These are phyloP conservation scores for human (Homo sapiens) DNA, from an alignment of 2,113 vertebrate species.

Conservation along the genomic window GRCh38 chr15:101789001-101789500, in stretches of 20 bases:
- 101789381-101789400: constrained; percentile 46
- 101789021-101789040: constrained; percentile 82
- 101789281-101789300: background rate
- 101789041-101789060: constrained; percentile 80
- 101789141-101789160: constrained; percentile 69
- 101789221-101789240: background rate
- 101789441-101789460: constrained; percentile 48
- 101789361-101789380: background rate
- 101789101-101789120: constrained; percentile 68
- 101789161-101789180: constrained; percentile 75
- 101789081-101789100: constrained; percentile 82
- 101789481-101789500: constrained; percentile 49
- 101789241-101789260: constrained; percentile 45
- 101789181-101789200: constrained; percentile 49
- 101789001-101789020: constrained; percentile 82
- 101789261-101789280: constrained; percentile 50
- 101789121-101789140: constrained; percentile 68
- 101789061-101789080: constrained; percentile 80
- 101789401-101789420: constrained; percentile 63
- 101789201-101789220: constrained; percentile 61
- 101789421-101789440: background rate
- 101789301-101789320: constrained; percentile 27
- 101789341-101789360: constrained; percentile 19
- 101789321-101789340: constrained; percentile 22
- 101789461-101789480: constrained; percentile 38